Base-by-base conservation (phyloP, 2,888 invertebrate genomes). In the Schizaphis graminum region DNA sequence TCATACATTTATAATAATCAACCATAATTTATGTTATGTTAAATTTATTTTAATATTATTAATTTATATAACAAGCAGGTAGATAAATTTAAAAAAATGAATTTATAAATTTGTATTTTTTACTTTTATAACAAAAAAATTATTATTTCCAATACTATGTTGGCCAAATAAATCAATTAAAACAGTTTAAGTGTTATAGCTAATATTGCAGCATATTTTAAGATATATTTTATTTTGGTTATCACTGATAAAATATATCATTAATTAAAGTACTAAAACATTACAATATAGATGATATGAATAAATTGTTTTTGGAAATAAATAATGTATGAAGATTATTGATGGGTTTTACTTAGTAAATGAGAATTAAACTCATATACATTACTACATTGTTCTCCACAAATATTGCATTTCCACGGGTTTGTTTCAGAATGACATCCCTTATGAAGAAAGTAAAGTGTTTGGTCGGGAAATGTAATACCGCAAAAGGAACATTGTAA, bases 311-410 rank as follows among this genome's bases (percentile, higher is more conserved):
- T 86, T 86, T 47, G 86, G 86, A 89, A 57, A 89, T 57, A 28
- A 26, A 57, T 44, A 28, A 89, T 5, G 41, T 13, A 21, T 8
- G 21, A 77, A 24, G 10, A 41, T 92, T 28, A 94, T 94, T 98
- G 98, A 96, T 98, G 98, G 96, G 98, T 98, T 96, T 98, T 98
- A 96, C 98, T 98, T 95, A 99, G 97, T 96, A 99, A 97, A 97
- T 99, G 99, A 95, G 98, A 98, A 97, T 99, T 99, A 97, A 99
- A 99, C 96, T 99, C 99, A 96, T 99, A 99, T 94, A 99, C 98
- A 96, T 99, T 98, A 96, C 98, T 98, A 96, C 98, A 98, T 96
- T 98, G 98, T 96, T 98, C 98, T 91, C 99, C 99, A 96, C 99
- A 99, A 95, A 99, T 98, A 96, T 99, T 99, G 96, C 99, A 99